Evolutionary conservation across 2,888 invertebrate species (phyloP), one percentile per base, ranked within the genome.

Genomic region (Pachydiplax longipennis): DNA sequence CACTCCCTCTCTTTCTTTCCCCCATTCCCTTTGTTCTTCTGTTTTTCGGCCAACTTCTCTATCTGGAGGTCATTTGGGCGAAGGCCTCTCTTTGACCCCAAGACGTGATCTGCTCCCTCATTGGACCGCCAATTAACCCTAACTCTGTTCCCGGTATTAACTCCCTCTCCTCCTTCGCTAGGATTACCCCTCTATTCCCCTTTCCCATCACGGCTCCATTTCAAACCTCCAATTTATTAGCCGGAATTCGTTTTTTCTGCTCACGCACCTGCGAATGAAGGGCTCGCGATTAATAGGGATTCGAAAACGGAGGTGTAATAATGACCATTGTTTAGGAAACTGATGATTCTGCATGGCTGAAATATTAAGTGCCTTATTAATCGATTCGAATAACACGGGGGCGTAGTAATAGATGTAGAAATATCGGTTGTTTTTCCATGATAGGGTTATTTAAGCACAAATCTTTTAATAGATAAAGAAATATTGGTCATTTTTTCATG

Each of bases 51-150:
- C 35, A 31, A 25, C 15, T 58, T 31, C 58, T 58, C 13, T 35
- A 8, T 18, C 31, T 31, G 8, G 31, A 35, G 31, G 25, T 31
- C 31, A 31, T 73, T 73, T 31, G 10, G 31, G 61, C 18, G 61
- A n/a, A n/a, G 22, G 73, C 73, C 73, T 25, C 25, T 73, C 13
- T 31, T 73, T 31, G 73, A 73, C 82, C 82, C 82, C 44, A n/a
- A 82, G 82, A 82, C 82, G 82, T 82, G 82, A 82, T 82, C 82
- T 81, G 44, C 82, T 37, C 81, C 81, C 37, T 81, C 82, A 82
- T 82, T 48, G 22, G 82, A 2, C 48, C 82, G 44, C 81, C 81
- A 81, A 81, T 81, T 81, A 81, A 37, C 37, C 81, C 81, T 44
- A 13, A 81, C 48, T 48, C 48, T 13, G 12, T 48, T 48, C 48